Conservation (phyloP, 2,888 invertebrate species). For the Microctonus brassicae region DNA sequence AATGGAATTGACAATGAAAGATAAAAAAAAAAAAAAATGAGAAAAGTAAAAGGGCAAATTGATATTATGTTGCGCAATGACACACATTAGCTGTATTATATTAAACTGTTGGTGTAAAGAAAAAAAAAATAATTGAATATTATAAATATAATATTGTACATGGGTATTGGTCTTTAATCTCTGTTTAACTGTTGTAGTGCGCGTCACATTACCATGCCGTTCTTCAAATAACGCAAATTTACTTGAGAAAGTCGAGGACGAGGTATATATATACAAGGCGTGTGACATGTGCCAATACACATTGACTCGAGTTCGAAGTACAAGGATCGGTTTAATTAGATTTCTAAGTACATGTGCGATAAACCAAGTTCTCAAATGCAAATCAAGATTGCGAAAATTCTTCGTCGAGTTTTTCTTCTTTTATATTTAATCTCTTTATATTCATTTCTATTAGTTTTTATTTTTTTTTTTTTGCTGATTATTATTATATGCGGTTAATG, state of each 20-base stretch:
- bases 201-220: constrained; percentile 1
- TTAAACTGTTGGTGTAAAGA: constrained; percentile 32
- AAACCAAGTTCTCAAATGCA: constrained; percentile 20
- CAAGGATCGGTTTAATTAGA: constrained; percentile 57
- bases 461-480: neutral
- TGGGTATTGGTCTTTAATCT: constrained; percentile 1
- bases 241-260: constrained; percentile 34
- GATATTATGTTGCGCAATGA: constrained; percentile 34
- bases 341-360: constrained; percentile 40
- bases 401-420: neutral
- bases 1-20: constrained; percentile 44
- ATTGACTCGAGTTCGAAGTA: constrained; percentile 53
- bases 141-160: neutral
- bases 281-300: constrained; percentile 36
- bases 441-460: neutral
- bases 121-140: neutral
- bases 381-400: constrained; percentile 16
- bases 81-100: constrained; percentile 12
- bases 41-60: constrained; percentile 14
- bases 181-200: neutral
- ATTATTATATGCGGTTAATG: neutral
- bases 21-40: constrained; percentile 20
- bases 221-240: constrained; percentile 20
- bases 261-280: constrained; percentile 3
- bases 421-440: neutral